Base-by-base conservation (phyloP, 2,888 invertebrate genomes). In the Perizoma affinitatum region DNA sequence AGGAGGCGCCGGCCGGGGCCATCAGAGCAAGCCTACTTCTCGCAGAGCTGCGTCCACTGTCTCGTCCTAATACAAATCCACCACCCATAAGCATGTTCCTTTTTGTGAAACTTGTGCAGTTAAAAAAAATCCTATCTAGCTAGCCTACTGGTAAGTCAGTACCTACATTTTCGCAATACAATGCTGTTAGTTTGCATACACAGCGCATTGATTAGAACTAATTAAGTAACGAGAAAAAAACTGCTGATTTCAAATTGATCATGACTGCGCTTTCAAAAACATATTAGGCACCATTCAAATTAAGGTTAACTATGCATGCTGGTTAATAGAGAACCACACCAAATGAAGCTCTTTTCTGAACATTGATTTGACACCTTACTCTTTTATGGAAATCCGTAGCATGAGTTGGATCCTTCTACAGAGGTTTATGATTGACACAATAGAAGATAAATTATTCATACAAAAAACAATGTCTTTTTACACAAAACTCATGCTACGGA, bases 11-110 rank as follows among this genome's bases (percentile, higher is more conserved):
- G 51, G 44, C 9, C 33, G 54, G 55, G 68, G 61, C 61, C 63
- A 71, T 88, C 95, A 98, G 87, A 97, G 96, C 85, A 98, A 95
- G 87, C 98, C 98, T 94, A 98, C 97, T 92, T 98, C 98, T 88
- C 96, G 96, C 86, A 98, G 96, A 86, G 97, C 97, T 84, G 96
- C 96, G 93, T 98, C 97, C 93, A 98, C 96, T 82, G 97, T 97
- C 95, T 98, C 98, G 92, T 98, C 98, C 98, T 90, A 88, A 74
- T 69, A 79, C 75, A 78, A 79, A 70, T 59, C 68, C 70, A 68
- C 70, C 73, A 77, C 74, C 72, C 77, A 70, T 82, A 73, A 80
- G 71, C 75, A 80, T 73, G 52, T 61, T 43, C 41, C 34, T 60
- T 56, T 64, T 62, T 58, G 60, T 54, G 47, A 49, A 63, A 68